Evolutionary conservation across 1,140 invertebrate genomes (phyloP).

Genomic region (Calliopsis andreniformis): DNA sequence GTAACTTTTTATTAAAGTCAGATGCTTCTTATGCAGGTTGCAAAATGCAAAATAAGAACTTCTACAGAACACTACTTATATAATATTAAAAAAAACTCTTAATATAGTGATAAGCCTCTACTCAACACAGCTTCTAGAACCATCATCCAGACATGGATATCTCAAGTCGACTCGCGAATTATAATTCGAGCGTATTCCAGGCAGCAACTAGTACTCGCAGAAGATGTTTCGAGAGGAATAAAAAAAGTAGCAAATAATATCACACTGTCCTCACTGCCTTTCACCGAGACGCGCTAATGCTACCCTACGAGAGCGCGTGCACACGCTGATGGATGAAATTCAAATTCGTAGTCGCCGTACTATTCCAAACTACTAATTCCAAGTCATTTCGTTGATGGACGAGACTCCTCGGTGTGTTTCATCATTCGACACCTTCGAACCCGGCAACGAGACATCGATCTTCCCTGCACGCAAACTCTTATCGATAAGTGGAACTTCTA

Average conservation of each 20-base stretch:
- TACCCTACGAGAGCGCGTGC: constrained; percentile 37
- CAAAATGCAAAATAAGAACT: no score
- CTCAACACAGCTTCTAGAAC: no score
- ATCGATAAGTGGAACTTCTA: constrained; percentile 1
- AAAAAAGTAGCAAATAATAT: constrained; percentile 41
- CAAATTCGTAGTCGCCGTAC: constrained; percentile 46
- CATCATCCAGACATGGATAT: background rate
- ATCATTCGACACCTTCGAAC: constrained; percentile 57
- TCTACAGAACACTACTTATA: no score
- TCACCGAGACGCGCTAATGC: constrained; percentile 53
- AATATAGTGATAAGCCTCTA: no score
- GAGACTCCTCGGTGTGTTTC: constrained; percentile 51
- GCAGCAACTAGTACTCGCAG: constrained; percentile 9
- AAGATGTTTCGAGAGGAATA: background rate
- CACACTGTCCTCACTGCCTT: constrained; percentile 51
- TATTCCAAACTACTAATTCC: constrained; percentile 52
- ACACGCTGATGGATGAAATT: constrained; percentile 54
- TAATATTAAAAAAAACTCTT: no score
- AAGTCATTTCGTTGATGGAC: constrained; percentile 60
- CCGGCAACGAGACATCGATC: constrained; percentile 37
- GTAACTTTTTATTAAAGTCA: no score
- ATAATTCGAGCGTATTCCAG: background rate
- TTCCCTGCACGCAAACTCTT: constrained; percentile 45
- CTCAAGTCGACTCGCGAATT: constrained; percentile 18
- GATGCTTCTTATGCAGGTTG: no score